Evolutionary conservation across 1,140 invertebrate genomes (phyloP).

Genomic region (Neoseiulus cucumeris): DNA sequence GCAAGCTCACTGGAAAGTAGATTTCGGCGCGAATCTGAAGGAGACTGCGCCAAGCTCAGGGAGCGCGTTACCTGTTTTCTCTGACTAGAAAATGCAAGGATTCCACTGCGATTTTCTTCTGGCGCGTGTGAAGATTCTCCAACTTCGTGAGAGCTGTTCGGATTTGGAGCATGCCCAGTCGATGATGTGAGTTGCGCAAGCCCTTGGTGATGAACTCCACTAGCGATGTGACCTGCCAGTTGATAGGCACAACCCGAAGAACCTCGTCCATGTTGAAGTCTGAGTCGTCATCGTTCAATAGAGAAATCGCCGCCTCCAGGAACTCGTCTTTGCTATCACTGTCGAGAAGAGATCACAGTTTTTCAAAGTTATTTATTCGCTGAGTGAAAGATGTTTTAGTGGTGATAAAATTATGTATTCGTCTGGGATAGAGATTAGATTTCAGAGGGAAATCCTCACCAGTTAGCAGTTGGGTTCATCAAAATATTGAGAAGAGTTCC

Average conservation of each 20-base stretch:
- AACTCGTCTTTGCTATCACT: background rate
- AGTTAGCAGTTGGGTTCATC: slow-evolving; percentile 5
- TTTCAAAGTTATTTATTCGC: no score
- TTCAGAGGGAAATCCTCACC: background rate
- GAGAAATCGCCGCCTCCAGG: background rate
- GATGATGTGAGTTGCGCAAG: background rate
- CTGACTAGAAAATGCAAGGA: slow-evolving; percentile 9
- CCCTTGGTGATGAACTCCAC: background rate
- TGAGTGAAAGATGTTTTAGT: slow-evolving; percentile 12
- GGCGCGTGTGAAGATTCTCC: background rate
- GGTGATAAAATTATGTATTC: background rate
- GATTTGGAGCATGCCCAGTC: slow-evolving; percentile 7
- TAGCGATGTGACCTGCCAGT: slow-evolving; percentile 8
- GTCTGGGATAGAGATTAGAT: background rate
- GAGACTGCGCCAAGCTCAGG: no score
- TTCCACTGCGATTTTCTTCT: background rate
- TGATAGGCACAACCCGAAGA: background rate
- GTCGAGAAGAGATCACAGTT: background rate
- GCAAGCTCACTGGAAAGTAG: no score
- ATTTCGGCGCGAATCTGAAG: no score
- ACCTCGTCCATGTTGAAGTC: slow-evolving; percentile 9
- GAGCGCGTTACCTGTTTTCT: background rate
- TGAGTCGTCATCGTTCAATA: background rate
- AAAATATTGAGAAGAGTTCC: slow-evolving; percentile 4
- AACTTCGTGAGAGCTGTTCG: background rate